A percentile compares a stretch with the other conserved stretches of the same genome.
These are phyloP conservation scores for Formica aserva DNA, from an alignment of 2,888 invertebrate genomes.

Conservation along the genomic window DNA sequence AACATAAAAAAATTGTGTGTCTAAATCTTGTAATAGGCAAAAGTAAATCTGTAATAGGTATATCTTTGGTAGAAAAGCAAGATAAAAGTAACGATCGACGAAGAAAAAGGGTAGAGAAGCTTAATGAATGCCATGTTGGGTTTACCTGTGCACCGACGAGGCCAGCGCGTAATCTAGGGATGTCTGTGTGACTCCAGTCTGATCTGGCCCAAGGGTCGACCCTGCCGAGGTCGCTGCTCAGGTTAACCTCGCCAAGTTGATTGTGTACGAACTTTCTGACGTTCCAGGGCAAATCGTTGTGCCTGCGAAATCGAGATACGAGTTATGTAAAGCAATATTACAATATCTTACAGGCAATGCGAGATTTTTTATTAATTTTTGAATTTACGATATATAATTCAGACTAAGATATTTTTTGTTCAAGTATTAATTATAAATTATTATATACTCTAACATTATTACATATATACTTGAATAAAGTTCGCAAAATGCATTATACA, in stretches of 20 bases:
- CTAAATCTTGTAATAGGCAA: not conserved
- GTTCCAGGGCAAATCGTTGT: constrained; percentile 97
- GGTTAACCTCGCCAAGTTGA: constrained; percentile 85
- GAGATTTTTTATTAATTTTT: not conserved
- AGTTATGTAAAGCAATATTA: not conserved
- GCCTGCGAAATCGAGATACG: constrained; percentile 83
- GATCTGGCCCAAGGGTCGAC: constrained; percentile 94
- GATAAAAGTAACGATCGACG: not conserved
- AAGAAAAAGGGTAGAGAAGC: constrained; percentile 10
- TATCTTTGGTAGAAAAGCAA: not conserved
- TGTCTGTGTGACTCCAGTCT: constrained; percentile 97
- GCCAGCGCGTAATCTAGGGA: constrained; percentile 93
- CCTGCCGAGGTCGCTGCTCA: constrained; percentile 86
- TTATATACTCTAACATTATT: constrained; percentile 2
- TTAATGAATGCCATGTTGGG: constrained; percentile 51
- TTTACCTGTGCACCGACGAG: constrained; percentile 94
- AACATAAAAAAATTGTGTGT: not conserved
- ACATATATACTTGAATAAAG: not conserved
- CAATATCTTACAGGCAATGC: not conserved
- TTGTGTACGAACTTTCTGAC: constrained; percentile 95
- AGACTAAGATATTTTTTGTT: not conserved
- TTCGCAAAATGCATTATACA: not conserved
- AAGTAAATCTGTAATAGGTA: not conserved
- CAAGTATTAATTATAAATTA: not conserved
- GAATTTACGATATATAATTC: not conserved